These are phyloP conservation scores for Chrosomus eos DNA, from an alignment of 2,797 vertebrate species.

Conservation along the genomic window DNA sequence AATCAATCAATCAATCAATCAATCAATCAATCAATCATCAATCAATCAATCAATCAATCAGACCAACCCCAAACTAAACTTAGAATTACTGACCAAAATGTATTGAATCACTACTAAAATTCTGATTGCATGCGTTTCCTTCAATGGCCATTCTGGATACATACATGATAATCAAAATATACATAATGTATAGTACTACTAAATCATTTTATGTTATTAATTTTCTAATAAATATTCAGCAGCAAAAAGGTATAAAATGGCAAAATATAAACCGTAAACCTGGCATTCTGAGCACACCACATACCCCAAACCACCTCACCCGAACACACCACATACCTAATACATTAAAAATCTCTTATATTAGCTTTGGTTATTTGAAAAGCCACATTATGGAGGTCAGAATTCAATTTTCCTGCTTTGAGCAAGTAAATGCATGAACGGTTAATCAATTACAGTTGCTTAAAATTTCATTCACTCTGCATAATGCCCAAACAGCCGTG, in stretches of 20 bases:
- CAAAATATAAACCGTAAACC: conserved; percentile 22
- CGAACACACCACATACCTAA: not conserved
- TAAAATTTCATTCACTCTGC: conserved; percentile 42
- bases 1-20: not conserved
- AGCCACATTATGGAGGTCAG: conserved; percentile 35
- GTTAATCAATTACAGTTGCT: conserved; percentile 59
- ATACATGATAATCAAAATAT: no score
- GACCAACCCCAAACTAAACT: no score
- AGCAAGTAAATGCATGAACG: conserved; percentile 39
- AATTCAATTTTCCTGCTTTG: conserved; percentile 51
- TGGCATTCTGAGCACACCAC: conserved; percentile 31
- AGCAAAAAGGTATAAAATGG: not conserved
- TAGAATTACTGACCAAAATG: no score
- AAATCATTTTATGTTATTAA: not conserved
- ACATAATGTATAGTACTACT: no score
- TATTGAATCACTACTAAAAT: no score
- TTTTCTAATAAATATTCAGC: not conserved
- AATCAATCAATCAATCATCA: no score
- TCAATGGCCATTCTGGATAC: no score
- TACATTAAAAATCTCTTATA: conserved; percentile 41
- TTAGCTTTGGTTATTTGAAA: conserved; percentile 45
- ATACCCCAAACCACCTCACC: not conserved
- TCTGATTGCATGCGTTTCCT: no score
- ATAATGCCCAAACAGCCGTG: conserved; percentile 29
- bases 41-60: no score